phyloP scores from a whole-genome alignment of 2,113 vertebrate genomes.

The Zapornia atra region DNA sequence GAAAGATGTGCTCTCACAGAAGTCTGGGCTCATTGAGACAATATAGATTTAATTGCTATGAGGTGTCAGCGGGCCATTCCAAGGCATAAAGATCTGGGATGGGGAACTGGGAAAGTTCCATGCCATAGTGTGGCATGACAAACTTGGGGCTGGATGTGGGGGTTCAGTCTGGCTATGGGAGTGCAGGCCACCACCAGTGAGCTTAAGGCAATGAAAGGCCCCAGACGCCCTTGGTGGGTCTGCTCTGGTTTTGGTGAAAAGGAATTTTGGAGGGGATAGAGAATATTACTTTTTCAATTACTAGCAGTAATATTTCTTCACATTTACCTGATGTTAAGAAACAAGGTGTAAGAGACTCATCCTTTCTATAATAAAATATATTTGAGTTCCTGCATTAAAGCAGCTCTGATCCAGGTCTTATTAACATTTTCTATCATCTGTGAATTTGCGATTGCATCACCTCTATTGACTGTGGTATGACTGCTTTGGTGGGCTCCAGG shows the following conservation, averaged over 20 bases:
- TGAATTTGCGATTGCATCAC: not conserved
- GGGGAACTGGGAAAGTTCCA: not conserved
- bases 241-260: not conserved
- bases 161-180: not conserved
- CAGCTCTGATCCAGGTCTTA: not conserved
- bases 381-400: not conserved
- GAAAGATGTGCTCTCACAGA: not conserved
- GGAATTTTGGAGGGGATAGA: not conserved
- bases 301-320: not conserved
- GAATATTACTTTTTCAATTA: not conserved
- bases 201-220: not conserved
- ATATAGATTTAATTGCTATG: not conserved
- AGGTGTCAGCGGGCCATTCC: not conserved
- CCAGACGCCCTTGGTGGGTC: accelerated
- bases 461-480: not conserved
- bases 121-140: not conserved
- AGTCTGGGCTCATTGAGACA: not conserved
- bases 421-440: not conserved
- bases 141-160: not conserved
- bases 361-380: not conserved
- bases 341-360: not conserved
- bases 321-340: not conserved
- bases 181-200: not conserved
- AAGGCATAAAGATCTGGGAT: accelerated
- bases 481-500: not conserved